phyloP scores from a whole-genome alignment of 2,113 vertebrate genomes.

The Hymenochirus boettgeri region DNA sequence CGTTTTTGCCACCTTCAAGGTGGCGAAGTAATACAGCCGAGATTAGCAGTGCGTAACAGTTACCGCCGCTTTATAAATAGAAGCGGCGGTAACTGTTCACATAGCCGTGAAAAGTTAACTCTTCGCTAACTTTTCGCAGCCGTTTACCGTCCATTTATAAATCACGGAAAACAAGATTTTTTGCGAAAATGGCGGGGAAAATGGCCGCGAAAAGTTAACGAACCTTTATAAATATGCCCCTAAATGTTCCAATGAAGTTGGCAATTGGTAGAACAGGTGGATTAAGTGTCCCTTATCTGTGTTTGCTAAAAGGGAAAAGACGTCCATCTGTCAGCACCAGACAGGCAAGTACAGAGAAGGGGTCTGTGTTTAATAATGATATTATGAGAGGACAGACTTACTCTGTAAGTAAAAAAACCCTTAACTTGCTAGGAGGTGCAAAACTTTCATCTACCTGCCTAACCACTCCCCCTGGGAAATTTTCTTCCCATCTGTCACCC shows the following conservation, averaged over 20 bases:
- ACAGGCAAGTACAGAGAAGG: slow-evolving; percentile 7
- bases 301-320: slow-evolving; percentile 14
- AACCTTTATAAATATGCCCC: too few species aligned
- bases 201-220: too few species aligned
- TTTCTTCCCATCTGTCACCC: slow-evolving; percentile 21
- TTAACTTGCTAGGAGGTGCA: not conserved
- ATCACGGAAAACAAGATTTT: too few species aligned
- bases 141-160: too few species aligned
- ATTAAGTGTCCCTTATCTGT: slow-evolving; percentile 29
- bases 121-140: too few species aligned
- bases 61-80: too few species aligned
- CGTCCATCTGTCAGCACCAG: slow-evolving; percentile 25
- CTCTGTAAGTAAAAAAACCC: not conserved
- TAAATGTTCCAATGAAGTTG: slow-evolving; percentile 13
- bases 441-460: slow-evolving; percentile 24
- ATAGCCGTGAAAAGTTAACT: too few species aligned
- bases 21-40: too few species aligned
- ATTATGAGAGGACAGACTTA: slow-evolving; percentile 1
- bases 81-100: too few species aligned
- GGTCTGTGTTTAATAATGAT: not conserved
- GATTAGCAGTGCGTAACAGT: too few species aligned
- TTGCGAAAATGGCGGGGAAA: too few species aligned
- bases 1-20: too few species aligned
- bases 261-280: slow-evolving; percentile 15
- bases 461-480: not conserved